phyloP scores from a whole-genome alignment of 2,888 invertebrate species.

The Suillia variegata region DNA sequence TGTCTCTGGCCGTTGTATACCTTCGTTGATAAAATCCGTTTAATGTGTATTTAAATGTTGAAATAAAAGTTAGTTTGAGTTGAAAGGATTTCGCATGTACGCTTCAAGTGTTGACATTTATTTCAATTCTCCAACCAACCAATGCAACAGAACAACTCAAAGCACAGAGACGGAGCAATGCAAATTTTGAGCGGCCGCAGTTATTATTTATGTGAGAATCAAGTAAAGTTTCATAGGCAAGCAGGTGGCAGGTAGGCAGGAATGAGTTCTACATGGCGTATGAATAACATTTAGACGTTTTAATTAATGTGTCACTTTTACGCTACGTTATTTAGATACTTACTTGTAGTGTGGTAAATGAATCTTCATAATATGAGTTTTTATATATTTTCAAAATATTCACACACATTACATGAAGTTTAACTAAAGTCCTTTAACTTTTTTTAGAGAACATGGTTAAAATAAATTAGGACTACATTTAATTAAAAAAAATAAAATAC shows the following conservation, averaged over 20 bases:
- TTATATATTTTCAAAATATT: too few relatives aligned
- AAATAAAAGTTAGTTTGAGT: slow-evolving; percentile 16
- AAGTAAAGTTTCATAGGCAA: neutral
- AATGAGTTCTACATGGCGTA: neutral
- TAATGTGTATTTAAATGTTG: slow-evolving; percentile 21
- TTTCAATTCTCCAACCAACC: slow-evolving; percentile 2
- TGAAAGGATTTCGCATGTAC: slow-evolving; percentile 6
- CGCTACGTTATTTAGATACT: too few relatives aligned
- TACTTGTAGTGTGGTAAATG: too few relatives aligned
- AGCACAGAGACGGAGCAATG: too few relatives aligned
- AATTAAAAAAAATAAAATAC: too few relatives aligned
- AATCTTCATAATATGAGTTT: too few relatives aligned
- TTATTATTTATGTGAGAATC: neutral
- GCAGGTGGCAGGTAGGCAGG: neutral
- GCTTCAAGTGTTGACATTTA: slow-evolving; percentile 10
- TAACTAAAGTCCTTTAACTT: too few relatives aligned
- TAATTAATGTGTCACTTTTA: neutral
- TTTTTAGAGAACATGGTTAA: too few relatives aligned
- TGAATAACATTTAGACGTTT: neutral
- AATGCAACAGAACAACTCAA: neutral
- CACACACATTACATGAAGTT: too few relatives aligned
- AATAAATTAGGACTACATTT: too few relatives aligned
- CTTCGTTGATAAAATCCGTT: slow-evolving; percentile 20
- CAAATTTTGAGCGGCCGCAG: neutral
- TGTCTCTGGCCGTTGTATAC: slow-evolving; percentile 4